Base-by-base conservation (phyloP, 1,140 invertebrate genomes). In the Oryzaephilus surinamensis region DNA sequence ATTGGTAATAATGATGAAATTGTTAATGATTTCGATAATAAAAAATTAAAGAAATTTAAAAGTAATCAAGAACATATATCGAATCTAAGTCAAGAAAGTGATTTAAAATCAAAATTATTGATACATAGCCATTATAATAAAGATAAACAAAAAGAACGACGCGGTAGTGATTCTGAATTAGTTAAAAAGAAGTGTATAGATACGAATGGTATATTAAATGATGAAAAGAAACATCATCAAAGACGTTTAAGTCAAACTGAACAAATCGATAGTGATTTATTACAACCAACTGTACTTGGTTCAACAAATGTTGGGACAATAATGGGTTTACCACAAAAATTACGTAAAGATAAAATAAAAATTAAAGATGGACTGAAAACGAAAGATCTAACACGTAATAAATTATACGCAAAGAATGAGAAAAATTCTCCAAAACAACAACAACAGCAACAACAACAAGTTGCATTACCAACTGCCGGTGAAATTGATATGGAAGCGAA, bases 251-350 rank as follows among this genome's bases (percentile, higher is more conserved):
- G 66, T 60, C 60, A 60, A 29, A 49, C 55, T 12, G 56, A 57
- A 24, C n/a, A n/a, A 26, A 44, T 24, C 23, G 8, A 10, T 24
- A 50, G 56, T 37, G 32, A 20, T 23, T 50, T 31, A 52, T 33
- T 27, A 30, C 43, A 46, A 18, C 58, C 71, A 50, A 65, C 66
- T 44, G 63, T 68, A 13, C 60, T 73, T 32, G 75, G 75, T 21
- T 77, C 75, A 12, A 77, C 74, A 14, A 77, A 77, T 61, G 65
- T 72, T 40, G 76, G 76, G 24, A 77, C 74, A 2, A 62, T 76
- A 43, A 56, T 65, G 17, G 47, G 44, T 14, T 45, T 46, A 32
- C 57, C 66, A 56, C 56, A 56, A 40, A 58, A 56, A 46, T 41
- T 48, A 14, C 36, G 55, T 30, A 64, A 61, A 41, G 54, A 58